A percentile compares a stretch with the other conserved stretches of the same genome.
Conservation (phyloP, 2,797 vertebrate species). For the Uromys caudimaculatus region DNA sequence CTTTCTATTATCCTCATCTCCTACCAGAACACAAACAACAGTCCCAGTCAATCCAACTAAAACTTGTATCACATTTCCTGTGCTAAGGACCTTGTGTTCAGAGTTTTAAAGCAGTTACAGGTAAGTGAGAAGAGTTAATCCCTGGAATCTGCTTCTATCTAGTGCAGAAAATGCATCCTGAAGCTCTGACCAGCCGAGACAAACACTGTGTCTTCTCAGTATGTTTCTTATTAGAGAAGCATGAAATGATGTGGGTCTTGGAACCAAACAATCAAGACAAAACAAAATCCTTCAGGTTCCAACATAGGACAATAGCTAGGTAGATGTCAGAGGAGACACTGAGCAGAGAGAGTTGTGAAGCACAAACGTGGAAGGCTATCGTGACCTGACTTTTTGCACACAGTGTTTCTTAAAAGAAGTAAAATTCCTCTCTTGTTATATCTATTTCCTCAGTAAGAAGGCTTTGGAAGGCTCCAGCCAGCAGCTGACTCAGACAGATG, state of each 20-base stretch:
- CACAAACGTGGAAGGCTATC: neutral
- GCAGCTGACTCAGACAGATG: neutral
- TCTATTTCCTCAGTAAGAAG: neutral
- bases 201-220: neutral
- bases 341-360: neutral
- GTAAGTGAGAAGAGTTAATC: neutral
- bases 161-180: neutral
- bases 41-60: slow-evolving; percentile 3
- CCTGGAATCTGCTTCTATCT: neutral
- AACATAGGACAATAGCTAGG: fast-evolving
- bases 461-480: neutral
- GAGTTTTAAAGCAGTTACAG: neutral
- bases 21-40: slow-evolving; percentile 48
- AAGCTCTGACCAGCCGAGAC: neutral
- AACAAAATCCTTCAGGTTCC: neutral
- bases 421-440: neutral
- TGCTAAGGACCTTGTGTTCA: neutral
- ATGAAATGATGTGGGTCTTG: neutral
- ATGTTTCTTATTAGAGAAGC: neutral
- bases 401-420: neutral
- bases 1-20: neutral
- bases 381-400: neutral
- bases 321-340: neutral
- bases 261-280: neutral
- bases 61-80: neutral